phyloP scores from a whole-genome alignment of 2,888 invertebrate genomes.

The Psococerastis gibbosa region DNA sequence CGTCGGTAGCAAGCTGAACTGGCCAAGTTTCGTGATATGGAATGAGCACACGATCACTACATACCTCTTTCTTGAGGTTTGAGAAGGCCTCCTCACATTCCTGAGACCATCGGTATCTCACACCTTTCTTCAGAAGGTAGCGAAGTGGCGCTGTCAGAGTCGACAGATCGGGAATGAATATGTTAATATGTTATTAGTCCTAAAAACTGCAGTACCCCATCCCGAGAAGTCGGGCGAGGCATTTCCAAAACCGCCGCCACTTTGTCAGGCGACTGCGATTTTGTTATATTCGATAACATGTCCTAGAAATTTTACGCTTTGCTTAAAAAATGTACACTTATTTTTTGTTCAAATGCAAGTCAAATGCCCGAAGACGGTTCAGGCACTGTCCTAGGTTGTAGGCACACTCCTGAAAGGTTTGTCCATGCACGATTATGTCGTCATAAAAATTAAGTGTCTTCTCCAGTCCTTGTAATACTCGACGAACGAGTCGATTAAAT shows the following conservation, averaged over 20 bases:
- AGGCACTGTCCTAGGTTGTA: no score
- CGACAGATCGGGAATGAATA: slow-evolving; percentile 13
- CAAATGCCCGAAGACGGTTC: no score
- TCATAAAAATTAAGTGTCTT: slow-evolving; percentile 10
- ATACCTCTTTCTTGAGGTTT: slow-evolving; percentile 13
- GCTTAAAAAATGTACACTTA: slow-evolving; percentile 15
- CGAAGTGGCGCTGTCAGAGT: not conserved
- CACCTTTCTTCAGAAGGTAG: slow-evolving; percentile 1
- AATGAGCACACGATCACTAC: slow-evolving; percentile 14
- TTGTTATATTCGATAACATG: no score
- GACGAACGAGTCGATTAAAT: slow-evolving; percentile 11
- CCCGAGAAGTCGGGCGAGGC: slow-evolving; percentile 14
- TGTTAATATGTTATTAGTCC: slow-evolving; percentile 18
- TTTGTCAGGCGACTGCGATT: slow-evolving; percentile 14
- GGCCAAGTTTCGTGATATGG: slow-evolving; percentile 14
- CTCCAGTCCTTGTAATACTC: not conserved
- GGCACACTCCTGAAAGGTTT: slow-evolving; percentile 12
- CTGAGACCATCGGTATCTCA: slow-evolving; percentile 8
- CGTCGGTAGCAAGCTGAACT: slow-evolving; percentile 14
- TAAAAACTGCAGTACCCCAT: slow-evolving; percentile 17
- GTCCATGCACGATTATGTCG: slow-evolving; percentile 15
- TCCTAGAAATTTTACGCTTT: slow-evolving; percentile 13
- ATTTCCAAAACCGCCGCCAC: slow-evolving; percentile 14
- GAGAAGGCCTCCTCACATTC: slow-evolving; percentile 14
- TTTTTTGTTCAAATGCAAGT: no score